Conservation (phyloP, 30 jellyfish, hydroid and myxozoan species). For the Nemopilema nomurai region DNA sequence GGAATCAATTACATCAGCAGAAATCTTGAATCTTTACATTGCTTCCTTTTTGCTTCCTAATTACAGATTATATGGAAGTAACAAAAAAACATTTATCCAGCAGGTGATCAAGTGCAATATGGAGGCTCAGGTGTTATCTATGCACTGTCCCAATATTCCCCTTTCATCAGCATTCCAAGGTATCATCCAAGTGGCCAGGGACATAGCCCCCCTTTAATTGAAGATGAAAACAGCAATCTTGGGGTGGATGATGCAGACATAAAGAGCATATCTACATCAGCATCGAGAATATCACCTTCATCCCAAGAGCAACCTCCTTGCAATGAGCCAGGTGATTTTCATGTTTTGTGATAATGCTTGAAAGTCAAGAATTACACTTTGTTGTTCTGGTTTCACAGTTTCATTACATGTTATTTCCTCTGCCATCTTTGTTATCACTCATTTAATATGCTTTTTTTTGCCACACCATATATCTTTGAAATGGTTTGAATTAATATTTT, state of each 20-base stretch:
- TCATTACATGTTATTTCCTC: not conserved
- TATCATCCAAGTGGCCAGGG: conserved; percentile 21
- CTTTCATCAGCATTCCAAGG: conserved; percentile 78
- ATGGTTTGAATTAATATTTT: not conserved
- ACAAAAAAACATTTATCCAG: not conserved
- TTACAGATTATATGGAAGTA: too few relatives aligned
- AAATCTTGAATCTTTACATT: too few relatives aligned
- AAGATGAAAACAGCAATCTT: conserved; percentile 74
- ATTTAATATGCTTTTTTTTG: not conserved
- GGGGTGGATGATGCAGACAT: conserved; percentile 82
- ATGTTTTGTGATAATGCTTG: not conserved
- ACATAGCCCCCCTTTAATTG: conserved; percentile 43
- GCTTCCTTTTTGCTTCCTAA: too few relatives aligned
- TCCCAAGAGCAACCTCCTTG: conserved; percentile 79
- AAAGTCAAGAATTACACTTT: not conserved
- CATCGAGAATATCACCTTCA: conserved; percentile 54
- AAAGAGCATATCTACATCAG: conserved; percentile 31
- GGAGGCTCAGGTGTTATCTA: conserved; percentile 83
- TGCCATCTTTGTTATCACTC: not conserved
- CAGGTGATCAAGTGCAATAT: conserved; percentile 44
- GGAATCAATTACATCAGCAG: too few relatives aligned
- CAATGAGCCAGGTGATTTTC: conserved; percentile 65
- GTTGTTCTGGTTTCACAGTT: too few relatives aligned
- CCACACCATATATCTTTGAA: not conserved
- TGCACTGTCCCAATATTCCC: conserved; percentile 92